Evolutionary conservation across 2,888 invertebrate species (phyloP).

Genomic region (Chesias legatella): DNA sequence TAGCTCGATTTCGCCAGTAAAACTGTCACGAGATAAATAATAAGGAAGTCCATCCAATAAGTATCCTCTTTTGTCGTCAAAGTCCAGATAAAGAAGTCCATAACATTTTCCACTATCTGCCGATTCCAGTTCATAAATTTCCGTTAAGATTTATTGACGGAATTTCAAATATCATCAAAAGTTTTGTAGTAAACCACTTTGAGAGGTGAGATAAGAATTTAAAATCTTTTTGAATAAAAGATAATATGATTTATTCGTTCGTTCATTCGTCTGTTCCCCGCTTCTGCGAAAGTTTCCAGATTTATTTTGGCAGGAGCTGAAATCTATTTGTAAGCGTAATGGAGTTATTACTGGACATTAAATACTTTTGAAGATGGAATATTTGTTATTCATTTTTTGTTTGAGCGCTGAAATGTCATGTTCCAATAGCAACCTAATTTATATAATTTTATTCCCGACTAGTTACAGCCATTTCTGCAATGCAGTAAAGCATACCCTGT

Average conservation of each 20-base stretch:
- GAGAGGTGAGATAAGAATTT: constrained; percentile 30
- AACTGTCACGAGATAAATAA: too few relatives aligned
- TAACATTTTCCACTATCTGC: constrained; percentile 3
- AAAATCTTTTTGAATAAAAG: constrained; percentile 29
- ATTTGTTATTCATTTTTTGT: too few relatives aligned
- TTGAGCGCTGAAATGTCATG: too few relatives aligned
- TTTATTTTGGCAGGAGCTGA: constrained; percentile 24
- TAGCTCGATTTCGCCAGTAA: too few relatives aligned
- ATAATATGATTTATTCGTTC: constrained; percentile 30
- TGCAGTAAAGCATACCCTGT: too few relatives aligned
- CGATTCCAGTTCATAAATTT: constrained; percentile 18
- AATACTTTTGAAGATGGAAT: too few relatives aligned
- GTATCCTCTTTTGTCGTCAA: too few relatives aligned
- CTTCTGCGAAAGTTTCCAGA: constrained; percentile 31
- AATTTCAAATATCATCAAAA: constrained; percentile 25
- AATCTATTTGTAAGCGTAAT: constrained; percentile 17
- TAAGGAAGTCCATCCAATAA: too few relatives aligned
- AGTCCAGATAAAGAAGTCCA: background rate
- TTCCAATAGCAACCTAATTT: too few relatives aligned
- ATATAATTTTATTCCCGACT: too few relatives aligned
- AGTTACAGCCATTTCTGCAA: too few relatives aligned
- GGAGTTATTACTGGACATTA: background rate
- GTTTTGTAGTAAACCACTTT: constrained; percentile 25
- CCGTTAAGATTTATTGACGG: constrained; percentile 19
- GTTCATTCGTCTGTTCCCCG: constrained; percentile 20